Evolutionary conservation across 2,113 vertebrate species (phyloP).

Genomic region (Plectropomus leopardus): DNA sequence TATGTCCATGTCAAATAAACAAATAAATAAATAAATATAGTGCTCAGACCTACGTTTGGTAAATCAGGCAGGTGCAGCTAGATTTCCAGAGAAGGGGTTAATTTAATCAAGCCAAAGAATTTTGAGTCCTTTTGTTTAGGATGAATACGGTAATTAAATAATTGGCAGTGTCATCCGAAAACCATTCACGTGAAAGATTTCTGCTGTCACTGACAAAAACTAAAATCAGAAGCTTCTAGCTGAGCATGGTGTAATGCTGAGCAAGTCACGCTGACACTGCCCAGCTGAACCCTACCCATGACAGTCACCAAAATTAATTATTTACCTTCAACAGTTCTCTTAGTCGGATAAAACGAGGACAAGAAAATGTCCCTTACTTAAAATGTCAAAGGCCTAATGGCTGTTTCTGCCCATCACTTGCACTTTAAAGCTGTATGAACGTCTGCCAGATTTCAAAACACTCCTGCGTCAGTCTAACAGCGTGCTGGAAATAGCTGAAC

Average conservation of each 20-base stretch:
- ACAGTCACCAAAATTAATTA: conserved; percentile 59
- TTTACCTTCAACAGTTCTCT: conserved; percentile 56
- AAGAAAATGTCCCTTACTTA: conserved; percentile 40
- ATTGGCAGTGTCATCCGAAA: background rate
- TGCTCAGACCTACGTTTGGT: too few species aligned
- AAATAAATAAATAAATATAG: too few species aligned
- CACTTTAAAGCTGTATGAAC: conserved; percentile 29
- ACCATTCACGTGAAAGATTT: background rate
- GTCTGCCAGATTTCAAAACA: conserved; percentile 36
- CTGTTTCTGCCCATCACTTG: conserved; percentile 25
- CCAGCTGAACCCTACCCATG: conserved; percentile 33
- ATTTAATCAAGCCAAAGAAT: background rate
- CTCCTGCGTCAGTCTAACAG: background rate
- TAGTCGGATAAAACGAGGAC: conserved; percentile 34
- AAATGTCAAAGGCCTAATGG: conserved; percentile 49
- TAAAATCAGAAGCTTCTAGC: conserved; percentile 2
- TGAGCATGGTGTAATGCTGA: conserved; percentile 42
- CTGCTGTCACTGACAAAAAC: conserved; percentile 10
- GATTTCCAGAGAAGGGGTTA: background rate
- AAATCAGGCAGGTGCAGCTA: background rate
- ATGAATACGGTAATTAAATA: conserved; percentile 4
- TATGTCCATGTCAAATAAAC: too few species aligned
- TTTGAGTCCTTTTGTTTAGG: background rate
- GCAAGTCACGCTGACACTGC: conserved; percentile 25
- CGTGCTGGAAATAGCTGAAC: conserved; percentile 38